Percentiles rank a stretch among this genome's conserved stretches.
Conservation (phyloP, 2,113 vertebrate genomes). For the Leucoraja erinaceus region DNA sequence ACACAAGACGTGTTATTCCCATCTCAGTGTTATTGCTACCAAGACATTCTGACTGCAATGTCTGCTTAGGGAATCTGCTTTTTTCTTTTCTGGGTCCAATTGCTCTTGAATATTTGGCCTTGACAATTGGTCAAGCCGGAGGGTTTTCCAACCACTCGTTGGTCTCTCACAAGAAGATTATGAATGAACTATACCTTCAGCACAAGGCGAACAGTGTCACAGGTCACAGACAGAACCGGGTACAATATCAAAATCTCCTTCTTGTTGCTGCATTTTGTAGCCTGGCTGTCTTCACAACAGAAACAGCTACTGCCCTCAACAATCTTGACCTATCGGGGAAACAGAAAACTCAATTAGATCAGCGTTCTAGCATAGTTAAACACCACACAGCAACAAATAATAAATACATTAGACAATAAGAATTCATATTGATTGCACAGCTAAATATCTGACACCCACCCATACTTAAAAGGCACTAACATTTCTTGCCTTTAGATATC, state of each 20-base stretch:
- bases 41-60: background rate
- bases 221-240: conserved; percentile 56
- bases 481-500: too few relatives aligned
- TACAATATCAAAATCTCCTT: conserved; percentile 65
- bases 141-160: background rate
- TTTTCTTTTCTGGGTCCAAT: background rate
- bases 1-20: background rate
- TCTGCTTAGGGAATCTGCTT: background rate
- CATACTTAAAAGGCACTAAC: background rate
- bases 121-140: background rate
- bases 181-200: conserved; percentile 63
- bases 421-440: background rate
- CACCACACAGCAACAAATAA: background rate
- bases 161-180: background rate
- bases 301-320: conserved; percentile 63
- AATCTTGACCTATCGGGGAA: conserved; percentile 55
- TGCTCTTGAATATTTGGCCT: background rate
- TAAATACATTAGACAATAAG: background rate
- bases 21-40: background rate
- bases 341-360: conserved; percentile 41
- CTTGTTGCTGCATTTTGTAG: conserved; percentile 58
- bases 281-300: conserved; percentile 67
- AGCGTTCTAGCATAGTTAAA: background rate
- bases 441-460: background rate
- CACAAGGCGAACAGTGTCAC: conserved; percentile 62